These are phyloP conservation scores for Leptodactylus fallax DNA, from an alignment of 2,797 vertebrate genomes.

Conservation along the genomic window DNA sequence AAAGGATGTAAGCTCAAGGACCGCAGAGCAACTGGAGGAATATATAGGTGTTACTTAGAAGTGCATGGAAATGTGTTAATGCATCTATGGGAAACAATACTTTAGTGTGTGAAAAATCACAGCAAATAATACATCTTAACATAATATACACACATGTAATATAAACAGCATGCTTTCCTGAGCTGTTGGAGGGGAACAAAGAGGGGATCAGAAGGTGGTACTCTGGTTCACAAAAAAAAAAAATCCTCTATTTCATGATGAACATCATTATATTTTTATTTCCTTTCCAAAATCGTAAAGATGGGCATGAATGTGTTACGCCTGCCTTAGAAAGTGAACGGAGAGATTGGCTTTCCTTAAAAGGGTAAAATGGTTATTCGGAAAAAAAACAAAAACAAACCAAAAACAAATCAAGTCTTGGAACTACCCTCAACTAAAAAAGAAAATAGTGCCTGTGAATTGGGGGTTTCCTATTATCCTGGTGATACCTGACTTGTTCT, in stretches of 20 bases:
- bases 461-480: not conserved
- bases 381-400: not conserved
- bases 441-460: not conserved
- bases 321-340: constrained; percentile 26
- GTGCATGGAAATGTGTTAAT: not conserved
- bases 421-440: not conserved
- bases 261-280: constrained; percentile 8
- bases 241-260: not conserved
- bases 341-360: constrained; percentile 39
- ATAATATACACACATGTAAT: not conserved
- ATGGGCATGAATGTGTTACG: not conserved
- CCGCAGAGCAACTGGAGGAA: no score
- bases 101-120: not conserved
- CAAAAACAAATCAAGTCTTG: constrained; percentile 14
- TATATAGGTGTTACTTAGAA: no score
- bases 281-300: constrained; percentile 25
- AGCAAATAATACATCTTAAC: not conserved
- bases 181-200: not conserved
- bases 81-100: not conserved
- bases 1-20: no score
- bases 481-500: not conserved
- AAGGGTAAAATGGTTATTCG: constrained; percentile 43
- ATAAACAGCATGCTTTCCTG: not conserved
- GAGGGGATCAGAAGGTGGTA: not conserved
- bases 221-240: not conserved